Evolutionary conservation across 37 sponge, comb jelly and placozoan genomes (phyloP), one percentile per base, ranked within the genome.

Genomic region (Diacarnus erythraeanus): DNA sequence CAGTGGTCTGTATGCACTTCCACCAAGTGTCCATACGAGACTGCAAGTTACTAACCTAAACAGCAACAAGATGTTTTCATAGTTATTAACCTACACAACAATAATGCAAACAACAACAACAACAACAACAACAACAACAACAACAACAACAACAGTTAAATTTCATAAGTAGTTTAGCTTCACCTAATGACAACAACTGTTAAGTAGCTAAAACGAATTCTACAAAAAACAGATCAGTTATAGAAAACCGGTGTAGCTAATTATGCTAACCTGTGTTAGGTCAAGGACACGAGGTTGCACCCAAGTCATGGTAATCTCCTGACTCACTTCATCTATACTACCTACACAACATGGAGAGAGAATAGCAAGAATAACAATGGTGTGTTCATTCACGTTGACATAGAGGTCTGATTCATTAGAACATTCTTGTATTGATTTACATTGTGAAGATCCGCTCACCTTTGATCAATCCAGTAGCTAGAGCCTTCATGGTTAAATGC

Each of bases 241-340:
- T 36, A 54, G n/a, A n/a, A n/a, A n/a, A n/a, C 51, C 51, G 12
- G 51, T 47, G 51, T 15, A 47, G 6, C 12, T 47, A 15, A 15
- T 12, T 15, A 47, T 6, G 51, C 51, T 47, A 22, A 96, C 94
- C 94, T 96, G 97, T 22, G 70, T 30, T 12, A 84, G 26, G 36
- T 93, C 94, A 30, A 96, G 71, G 0, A 96, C 97, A 10, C 97
- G 71, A 39, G 97, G 97, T 64, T 93, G 97, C 31, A 96, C 97
- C 97, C 97, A 96, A 0, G 91, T 90, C 87, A 96, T 80, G 58
- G 84, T 74, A 0, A 93, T 92, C 64, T 87, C 87, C 72, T 90
- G 77, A 37, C 25, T 44, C 31, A 94, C 85, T 51, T 94, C 81
- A 86, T 93, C 91, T 58, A 93, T 93, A n/a, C 43, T 77, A 2